These are phyloP conservation scores for Loris lydekkerianus DNA, from an alignment of 2,797 vertebrate species.

Conservation along the genomic window DNA sequence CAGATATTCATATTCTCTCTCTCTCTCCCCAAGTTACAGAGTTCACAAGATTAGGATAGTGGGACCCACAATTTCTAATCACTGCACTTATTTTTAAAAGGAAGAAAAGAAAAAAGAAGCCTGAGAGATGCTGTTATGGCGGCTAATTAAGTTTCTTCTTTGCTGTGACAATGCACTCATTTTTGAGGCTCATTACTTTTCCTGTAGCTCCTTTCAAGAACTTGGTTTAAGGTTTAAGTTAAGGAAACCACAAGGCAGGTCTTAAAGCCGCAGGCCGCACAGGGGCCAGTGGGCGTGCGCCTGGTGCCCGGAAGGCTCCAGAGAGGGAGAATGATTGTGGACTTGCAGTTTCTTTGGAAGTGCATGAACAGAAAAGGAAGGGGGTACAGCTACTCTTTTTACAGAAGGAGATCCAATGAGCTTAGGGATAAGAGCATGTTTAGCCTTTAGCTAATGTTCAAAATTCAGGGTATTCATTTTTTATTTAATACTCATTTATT, in stretches of 20 bases:
- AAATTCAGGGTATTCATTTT: background rate
- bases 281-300: accelerated
- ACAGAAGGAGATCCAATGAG: background rate
- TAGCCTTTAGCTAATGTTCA: slow-evolving; percentile 17
- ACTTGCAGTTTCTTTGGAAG: background rate
- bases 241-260: slow-evolving; percentile 65
- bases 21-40: slow-evolving; percentile 29
- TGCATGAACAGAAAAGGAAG: background rate
- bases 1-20: background rate
- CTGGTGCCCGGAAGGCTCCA: background rate
- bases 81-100: slow-evolving; percentile 85
- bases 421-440: background rate
- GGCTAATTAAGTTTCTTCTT: slow-evolving; percentile 87
- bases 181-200: slow-evolving; percentile 87
- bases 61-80: slow-evolving; percentile 74
- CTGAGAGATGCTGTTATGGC: slow-evolving; percentile 82
- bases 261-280: slow-evolving; percentile 66
- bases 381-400: background rate
- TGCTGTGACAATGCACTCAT: slow-evolving; percentile 82
- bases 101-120: slow-evolving; percentile 80
- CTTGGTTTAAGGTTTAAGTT: slow-evolving; percentile 81
- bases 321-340: background rate
- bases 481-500: slow-evolving; percentile 47
- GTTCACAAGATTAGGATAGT: slow-evolving; percentile 73
- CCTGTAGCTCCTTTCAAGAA: slow-evolving; percentile 77